These are phyloP conservation scores for Chionis minor DNA, from an alignment of 2,113 vertebrate species.

Conservation along the genomic window DNA sequence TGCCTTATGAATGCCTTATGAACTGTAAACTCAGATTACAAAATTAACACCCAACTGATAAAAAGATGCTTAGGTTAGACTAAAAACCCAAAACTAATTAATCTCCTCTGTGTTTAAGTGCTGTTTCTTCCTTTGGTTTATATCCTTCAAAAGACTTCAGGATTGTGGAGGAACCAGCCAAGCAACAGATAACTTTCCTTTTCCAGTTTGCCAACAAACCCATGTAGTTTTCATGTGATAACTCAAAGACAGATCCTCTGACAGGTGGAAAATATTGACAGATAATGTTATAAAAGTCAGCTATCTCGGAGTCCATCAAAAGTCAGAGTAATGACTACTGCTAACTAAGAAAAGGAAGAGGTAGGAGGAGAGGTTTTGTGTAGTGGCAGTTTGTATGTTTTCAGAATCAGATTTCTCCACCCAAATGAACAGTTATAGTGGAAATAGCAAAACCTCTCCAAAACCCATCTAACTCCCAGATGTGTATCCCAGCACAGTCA, in stretches of 20 bases:
- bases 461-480: neutral
- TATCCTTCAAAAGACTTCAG: neutral
- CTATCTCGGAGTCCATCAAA: neutral
- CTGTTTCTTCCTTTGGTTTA: neutral
- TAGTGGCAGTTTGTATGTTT: neutral
- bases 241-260: neutral
- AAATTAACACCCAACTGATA: neutral
- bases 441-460: neutral
- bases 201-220: neutral
- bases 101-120: neutral
- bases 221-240: neutral
- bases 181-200: neutral
- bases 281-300: neutral
- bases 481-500: neutral
- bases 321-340: neutral
- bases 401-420: neutral
- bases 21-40: neutral
- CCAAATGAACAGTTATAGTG: neutral
- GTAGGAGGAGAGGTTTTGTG: neutral
- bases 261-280: neutral
- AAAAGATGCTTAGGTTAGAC: neutral
- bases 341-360: neutral
- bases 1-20: neutral
- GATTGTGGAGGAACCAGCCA: neutral
- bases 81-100: fast-evolving